Evolutionary conservation across 37 sponge, comb jelly and placozoan genomes (phyloP), one percentile per base, ranked within the genome.

Genomic region (Diacarnus erythraeanus): DNA sequence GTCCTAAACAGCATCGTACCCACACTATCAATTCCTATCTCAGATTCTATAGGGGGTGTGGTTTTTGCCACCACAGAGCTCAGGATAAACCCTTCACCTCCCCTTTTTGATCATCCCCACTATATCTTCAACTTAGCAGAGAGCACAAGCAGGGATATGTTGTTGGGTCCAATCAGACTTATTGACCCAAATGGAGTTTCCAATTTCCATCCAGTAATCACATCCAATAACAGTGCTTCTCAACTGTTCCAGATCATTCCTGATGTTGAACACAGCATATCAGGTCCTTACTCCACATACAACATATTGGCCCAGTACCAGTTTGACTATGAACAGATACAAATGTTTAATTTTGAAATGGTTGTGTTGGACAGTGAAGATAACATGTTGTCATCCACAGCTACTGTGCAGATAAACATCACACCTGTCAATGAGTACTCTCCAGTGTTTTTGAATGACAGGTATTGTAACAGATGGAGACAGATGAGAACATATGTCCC

Each of bases 351-450:
- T n/a, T 69, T 87, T 20, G 8, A 4, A 20, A 64, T 87, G 4
- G 36, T 27, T 6, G 88, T 73, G 9, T 18, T n/a, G 12, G 83
- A 81, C 73, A 57, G 40, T 1, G 70, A 6, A 27, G 31, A 58
- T 26, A 10, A 2, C 4, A 29, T 47, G 2, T 72, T 68, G 25
- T 66, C 59, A 22, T 64, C 84, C 30, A 42, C 37, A 35, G 77
- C 84, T 26, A 76, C 54, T 15, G 71, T 83, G 33, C 65, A 51
- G 36, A 66, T 83, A 35, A 29, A 57, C 29, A 70, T 83, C 17
- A 15, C 74, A 44, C 69, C 76, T 68, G 84, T 83, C 38, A 83
- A 83, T 67, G 84, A 83, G 40, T 83, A 43, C 47, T n/a, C 74
- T 2, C 83, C 83, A 31, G 75, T n/a, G 4, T 72, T 82, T 35